Conservation (phyloP, 2,888 invertebrate species). For the Chymomyza procnemis region DNA sequence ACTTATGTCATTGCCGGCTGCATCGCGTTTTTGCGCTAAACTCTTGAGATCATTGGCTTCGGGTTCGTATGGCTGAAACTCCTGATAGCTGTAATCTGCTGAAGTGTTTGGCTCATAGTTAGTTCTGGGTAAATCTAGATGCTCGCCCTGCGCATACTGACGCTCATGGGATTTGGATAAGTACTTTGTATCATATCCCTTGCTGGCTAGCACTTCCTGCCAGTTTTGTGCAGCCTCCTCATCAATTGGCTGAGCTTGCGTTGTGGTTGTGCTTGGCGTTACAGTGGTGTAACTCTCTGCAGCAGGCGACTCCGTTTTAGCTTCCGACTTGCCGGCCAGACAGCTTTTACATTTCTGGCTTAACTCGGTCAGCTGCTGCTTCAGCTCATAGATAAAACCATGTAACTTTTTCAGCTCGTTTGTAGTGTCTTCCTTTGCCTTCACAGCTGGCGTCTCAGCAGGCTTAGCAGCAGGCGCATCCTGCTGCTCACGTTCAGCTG, state of each 20-base stretch:
- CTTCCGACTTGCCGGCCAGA: neutral
- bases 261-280: neutral
- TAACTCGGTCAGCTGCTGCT: constrained; percentile 14
- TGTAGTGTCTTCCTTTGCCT: neutral
- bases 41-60: constrained; percentile 14
- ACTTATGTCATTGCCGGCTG: neutral
- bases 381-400: constrained; percentile 15
- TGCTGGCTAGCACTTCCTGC: constrained; percentile 55
- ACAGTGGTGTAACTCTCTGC: neutral
- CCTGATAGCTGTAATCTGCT: constrained; percentile 42
- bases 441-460: constrained; percentile 10
- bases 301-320: neutral
- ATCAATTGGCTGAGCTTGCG: neutral
- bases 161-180: constrained; percentile 52
- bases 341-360: neutral
- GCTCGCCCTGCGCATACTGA: constrained; percentile 42
- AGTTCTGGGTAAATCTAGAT: constrained; percentile 32
- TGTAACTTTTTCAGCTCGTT: constrained; percentile 7
- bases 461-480: constrained; percentile 1
- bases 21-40: constrained; percentile 47
- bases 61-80: constrained; percentile 28
- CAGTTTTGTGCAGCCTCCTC: constrained; percentile 43
- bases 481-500: neutral
- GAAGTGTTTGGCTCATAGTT: constrained; percentile 21
- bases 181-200: constrained; percentile 62